phyloP scores from a whole-genome alignment of 2,888 invertebrate genomes.

The Orchesella flavescens region DNA sequence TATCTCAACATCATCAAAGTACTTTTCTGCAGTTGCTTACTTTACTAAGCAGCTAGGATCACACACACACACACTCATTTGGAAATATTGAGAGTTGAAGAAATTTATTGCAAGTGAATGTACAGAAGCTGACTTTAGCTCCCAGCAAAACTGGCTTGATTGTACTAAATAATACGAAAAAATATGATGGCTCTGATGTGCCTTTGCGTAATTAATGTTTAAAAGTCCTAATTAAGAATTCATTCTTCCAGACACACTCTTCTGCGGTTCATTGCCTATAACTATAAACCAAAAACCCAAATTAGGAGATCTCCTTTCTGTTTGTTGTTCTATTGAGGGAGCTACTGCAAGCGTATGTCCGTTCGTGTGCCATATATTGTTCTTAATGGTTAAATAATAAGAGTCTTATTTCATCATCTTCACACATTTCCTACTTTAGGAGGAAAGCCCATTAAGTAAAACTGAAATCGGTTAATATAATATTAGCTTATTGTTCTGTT shows the following conservation, averaged over 20 bases:
- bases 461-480: background rate
- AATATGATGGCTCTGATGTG: slow-evolving; percentile 3
- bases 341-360: background rate
- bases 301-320: background rate
- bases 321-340: background rate
- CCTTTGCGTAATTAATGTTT: slow-evolving; percentile 2
- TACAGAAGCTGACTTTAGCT: background rate
- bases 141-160: slow-evolving; percentile 13
- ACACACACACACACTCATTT: background rate
- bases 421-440: background rate
- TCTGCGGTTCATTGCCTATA: background rate
- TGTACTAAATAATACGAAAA: slow-evolving; percentile 18
- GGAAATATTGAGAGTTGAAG: background rate
- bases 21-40: background rate
- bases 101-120: background rate
- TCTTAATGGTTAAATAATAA: background rate
- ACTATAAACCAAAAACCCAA: background rate
- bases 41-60: background rate
- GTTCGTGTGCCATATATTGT: background rate
- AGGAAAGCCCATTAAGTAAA: background rate
- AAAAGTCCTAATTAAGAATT: slow-evolving; percentile 27
- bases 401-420: slow-evolving; percentile 15
- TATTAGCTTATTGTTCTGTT: slow-evolving; percentile 4
- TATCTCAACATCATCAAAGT: background rate
- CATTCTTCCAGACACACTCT: slow-evolving; percentile 19